Evolutionary conservation across 1,140 invertebrate species (phyloP).

Genomic region (Planococcus citri): DNA sequence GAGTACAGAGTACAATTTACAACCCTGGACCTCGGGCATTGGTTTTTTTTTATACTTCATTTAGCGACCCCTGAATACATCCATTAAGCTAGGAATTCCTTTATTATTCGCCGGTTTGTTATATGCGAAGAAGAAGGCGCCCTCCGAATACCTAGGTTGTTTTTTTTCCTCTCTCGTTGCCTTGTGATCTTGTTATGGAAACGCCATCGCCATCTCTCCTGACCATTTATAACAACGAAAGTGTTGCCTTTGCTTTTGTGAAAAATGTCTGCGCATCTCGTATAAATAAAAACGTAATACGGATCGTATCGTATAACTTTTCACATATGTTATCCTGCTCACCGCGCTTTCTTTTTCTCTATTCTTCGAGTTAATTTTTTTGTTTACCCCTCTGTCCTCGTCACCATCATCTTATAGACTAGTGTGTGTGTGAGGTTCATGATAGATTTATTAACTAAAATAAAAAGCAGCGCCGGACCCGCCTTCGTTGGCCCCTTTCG

Average conservation of each 20-base stretch:
- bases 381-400: not conserved
- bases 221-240: not conserved
- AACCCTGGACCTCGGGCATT: not conserved
- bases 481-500: not conserved
- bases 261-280: too few species aligned
- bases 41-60: not conserved
- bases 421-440: too few species aligned
- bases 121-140: not conserved
- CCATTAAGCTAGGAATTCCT: not conserved
- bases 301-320: too few species aligned
- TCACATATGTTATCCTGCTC: not conserved
- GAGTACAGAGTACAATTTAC: too few species aligned
- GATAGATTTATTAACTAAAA: conserved; percentile 20
- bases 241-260: too few species aligned
- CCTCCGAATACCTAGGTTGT: not conserved
- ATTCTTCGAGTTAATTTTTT: not conserved
- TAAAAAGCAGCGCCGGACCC: conserved; percentile 10
- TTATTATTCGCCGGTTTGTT: not conserved
- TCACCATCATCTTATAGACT: too few species aligned
- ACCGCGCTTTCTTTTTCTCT: not conserved
- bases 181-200: not conserved
- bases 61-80: not conserved
- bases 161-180: not conserved
- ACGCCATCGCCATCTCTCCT: not conserved
- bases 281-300: too few species aligned